Conservation (phyloP, 2,797 vertebrate species). For the Leucoraja ocellata region DNA sequence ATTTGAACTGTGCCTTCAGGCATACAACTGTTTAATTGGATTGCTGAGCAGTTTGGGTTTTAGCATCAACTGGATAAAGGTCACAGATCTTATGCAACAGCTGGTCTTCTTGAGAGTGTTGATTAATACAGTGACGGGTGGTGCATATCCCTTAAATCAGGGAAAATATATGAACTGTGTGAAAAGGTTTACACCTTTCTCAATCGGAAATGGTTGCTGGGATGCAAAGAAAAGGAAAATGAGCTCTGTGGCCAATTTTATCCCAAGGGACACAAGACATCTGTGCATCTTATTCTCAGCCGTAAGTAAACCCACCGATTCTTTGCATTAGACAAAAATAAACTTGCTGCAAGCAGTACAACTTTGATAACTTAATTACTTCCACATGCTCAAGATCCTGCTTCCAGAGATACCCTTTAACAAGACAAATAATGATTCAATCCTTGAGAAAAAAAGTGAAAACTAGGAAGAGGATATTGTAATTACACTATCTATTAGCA, state of each 20-base stretch:
- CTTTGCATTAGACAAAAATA: constrained; percentile 12
- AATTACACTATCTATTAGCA: constrained; percentile 24
- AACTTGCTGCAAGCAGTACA: not conserved
- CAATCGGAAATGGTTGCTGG: constrained; percentile 35
- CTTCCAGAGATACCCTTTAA: not conserved
- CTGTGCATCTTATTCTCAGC: constrained; percentile 36
- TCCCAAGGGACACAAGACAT: constrained; percentile 33
- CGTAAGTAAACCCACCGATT: not conserved
- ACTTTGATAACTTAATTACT: constrained; percentile 10
- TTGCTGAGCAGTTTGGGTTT: constrained; percentile 33
- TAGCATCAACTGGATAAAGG: constrained; percentile 37
- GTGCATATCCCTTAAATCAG: constrained; percentile 32
- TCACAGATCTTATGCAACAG: constrained; percentile 37
- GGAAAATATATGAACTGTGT: constrained; percentile 37
- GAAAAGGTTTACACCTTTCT: constrained; percentile 38
- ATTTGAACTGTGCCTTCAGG: constrained; percentile 28
- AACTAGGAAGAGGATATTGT: not conserved
- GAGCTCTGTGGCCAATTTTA: constrained; percentile 23
- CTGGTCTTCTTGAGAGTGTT: constrained; percentile 39
- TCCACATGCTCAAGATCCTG: not conserved
- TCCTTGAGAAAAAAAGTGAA: not conserved
- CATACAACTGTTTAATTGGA: constrained; percentile 37
- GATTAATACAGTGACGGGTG: constrained; percentile 38
- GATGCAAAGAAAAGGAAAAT: constrained; percentile 27
- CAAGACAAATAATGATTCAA: not conserved